These are phyloP conservation scores for Drosophila nikananu DNA, from an alignment of 1,140 invertebrate genomes.

Conservation along the genomic window DNA sequence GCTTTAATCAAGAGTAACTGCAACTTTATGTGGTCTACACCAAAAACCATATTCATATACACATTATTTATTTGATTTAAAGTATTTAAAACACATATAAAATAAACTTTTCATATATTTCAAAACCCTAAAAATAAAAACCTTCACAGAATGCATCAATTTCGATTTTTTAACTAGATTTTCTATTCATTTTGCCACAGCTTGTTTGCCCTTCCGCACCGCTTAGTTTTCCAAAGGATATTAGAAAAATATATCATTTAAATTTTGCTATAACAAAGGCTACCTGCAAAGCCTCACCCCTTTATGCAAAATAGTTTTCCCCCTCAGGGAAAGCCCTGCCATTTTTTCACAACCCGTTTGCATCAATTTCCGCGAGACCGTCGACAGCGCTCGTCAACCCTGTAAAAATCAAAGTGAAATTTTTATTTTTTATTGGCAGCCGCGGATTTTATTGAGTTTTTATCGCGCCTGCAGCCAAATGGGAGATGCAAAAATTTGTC, in stretches of 20 bases:
- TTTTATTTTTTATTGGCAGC: constrained; percentile 48
- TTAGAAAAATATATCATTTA: constrained; percentile 1
- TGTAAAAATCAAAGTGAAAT: constrained; percentile 62
- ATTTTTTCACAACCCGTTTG: constrained; percentile 27
- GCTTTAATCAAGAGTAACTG: too few species aligned
- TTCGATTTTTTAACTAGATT: neutral
- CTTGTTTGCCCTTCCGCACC: constrained; percentile 22
- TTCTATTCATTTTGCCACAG: neutral
- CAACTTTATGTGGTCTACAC: too few species aligned
- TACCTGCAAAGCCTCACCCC: constrained; percentile 10
- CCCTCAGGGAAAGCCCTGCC: neutral
- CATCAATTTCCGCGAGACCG: constrained; percentile 21
- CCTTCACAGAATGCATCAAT: neutral
- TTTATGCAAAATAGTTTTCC: constrained; percentile 29
- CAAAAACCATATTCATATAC: neutral
- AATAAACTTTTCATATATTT: too few species aligned
- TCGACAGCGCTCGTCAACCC: constrained; percentile 62
- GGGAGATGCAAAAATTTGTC: constrained; percentile 51
- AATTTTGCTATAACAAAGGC: constrained; percentile 2
- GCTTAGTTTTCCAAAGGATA: neutral
- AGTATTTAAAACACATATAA: neutral
- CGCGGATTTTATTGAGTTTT: constrained; percentile 74
- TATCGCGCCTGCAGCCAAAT: constrained; percentile 70
- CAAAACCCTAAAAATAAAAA: neutral
- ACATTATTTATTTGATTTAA: neutral